Base-by-base conservation (phyloP, 1,140 invertebrate species). In the Saxidomus purpurata region DNA sequence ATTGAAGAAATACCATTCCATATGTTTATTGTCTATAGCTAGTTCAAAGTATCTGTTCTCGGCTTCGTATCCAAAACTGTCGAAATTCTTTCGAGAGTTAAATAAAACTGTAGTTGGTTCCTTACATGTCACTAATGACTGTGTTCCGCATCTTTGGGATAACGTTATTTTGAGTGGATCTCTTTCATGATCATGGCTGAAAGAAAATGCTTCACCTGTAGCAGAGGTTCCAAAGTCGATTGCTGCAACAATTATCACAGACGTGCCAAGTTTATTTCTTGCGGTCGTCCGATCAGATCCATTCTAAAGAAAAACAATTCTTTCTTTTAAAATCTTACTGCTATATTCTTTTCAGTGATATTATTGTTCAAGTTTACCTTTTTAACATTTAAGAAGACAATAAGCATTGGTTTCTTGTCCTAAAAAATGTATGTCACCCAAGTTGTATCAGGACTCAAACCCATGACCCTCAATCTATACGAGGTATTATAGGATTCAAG, bases 1-100 rank as follows among this genome's bases (percentile, higher is more conserved):
- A 52, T 76, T 63, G 43, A 89, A 91, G 43, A 38, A 89, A 31
- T 71, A 82, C 52, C 71, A 90, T 9, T 69, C 38, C n/a, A 40
- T 4, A 43, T 87, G 52, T 6, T 87, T 61, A 1, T 74, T 59
- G 36, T 90, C 77, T 80, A n/a, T 28, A 15, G 52, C 31, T 4
- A 89, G 55, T 28, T 89, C 69, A 19, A 13, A 22, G 49, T 89
- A 91, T 47, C 79, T 80, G 13, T 84, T 59, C 59, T 91, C 90
- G 2, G 90, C 90, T 47, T 91, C 90, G 47, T 83, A 89, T 0
- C 90, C 90, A 80, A 91, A 85, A 25, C 36, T 25, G 55, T 43
- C n/a, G 43, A 90, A 90, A 22, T 52, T 61, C 43, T 71, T 22
- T 1, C 88, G 67, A 13, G 59, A 34, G 17, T 74, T 34, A 49